Conservation (phyloP, 92 coral and sea anemone genomes). For the Pocillopora grandis region DNA sequence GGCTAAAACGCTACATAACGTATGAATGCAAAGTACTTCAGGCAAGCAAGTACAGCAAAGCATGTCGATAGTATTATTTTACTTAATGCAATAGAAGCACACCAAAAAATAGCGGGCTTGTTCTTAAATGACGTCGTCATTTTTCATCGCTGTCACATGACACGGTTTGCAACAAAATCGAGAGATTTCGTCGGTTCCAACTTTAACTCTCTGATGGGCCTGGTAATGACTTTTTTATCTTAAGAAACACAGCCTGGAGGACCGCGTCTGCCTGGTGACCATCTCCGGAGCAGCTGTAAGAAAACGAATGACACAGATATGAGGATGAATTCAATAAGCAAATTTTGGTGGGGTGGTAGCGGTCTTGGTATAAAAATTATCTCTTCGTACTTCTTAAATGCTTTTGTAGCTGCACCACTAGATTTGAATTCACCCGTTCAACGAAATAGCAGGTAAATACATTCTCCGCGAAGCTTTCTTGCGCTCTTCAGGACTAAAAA, state of each 20-base stretch:
- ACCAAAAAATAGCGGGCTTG: background rate
- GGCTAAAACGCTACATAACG: too few relatives aligned
- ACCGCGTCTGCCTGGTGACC: constrained; percentile 81
- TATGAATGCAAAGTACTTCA: too few relatives aligned
- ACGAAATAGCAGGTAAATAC: too few relatives aligned
- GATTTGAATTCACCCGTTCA: too few relatives aligned
- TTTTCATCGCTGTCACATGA: background rate
- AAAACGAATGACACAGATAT: constrained; percentile 1
- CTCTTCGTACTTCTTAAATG: too few relatives aligned
- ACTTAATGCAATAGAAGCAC: background rate
- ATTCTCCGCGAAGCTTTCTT: too few relatives aligned
- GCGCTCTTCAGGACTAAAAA: too few relatives aligned
- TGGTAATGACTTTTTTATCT: constrained; percentile 47
- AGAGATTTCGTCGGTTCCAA: background rate
- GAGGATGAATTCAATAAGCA: background rate
- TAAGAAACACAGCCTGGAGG: constrained; percentile 64
- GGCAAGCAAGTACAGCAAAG: too few relatives aligned
- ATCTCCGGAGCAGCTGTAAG: constrained; percentile 40
- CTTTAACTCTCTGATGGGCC: constrained; percentile 26
- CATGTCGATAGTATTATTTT: background rate
- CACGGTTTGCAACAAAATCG: background rate
- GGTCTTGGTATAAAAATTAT: too few relatives aligned
- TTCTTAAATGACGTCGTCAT: background rate
- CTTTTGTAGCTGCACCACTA: too few relatives aligned
- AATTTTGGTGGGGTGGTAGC: constrained; percentile 8